Evolutionary conservation across 2,113 vertebrate species (phyloP).

Genomic region (Nothobranchius kuhntae): DNA sequence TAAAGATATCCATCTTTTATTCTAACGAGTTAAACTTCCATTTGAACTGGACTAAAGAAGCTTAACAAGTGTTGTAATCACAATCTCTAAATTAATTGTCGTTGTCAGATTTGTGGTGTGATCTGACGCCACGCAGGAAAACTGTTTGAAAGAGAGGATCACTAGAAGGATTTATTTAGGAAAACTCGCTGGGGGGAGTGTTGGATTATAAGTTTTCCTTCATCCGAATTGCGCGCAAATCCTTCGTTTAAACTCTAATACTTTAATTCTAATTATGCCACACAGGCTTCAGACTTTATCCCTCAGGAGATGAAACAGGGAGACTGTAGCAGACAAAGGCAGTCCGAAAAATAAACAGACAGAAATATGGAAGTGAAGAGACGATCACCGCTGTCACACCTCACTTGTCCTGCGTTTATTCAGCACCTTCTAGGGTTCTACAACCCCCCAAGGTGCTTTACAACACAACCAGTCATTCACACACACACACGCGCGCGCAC

Average conservation of each 20-base stretch:
- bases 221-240: slow-evolving; percentile 65
- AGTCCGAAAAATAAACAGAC: slow-evolving; percentile 10
- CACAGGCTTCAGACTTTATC: slow-evolving; percentile 60
- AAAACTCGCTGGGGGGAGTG: slow-evolving; percentile 34
- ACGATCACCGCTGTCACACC: neutral
- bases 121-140: neutral
- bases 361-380: slow-evolving; percentile 26
- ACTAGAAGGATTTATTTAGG: slow-evolving; percentile 6
- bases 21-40: neutral
- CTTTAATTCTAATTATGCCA: slow-evolving; percentile 74
- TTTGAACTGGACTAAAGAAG: neutral
- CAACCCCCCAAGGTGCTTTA: too few species aligned
- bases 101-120: neutral
- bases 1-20: neutral
- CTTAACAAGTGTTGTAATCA: too few species aligned
- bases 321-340: slow-evolving; percentile 30
- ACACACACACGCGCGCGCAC: too few species aligned
- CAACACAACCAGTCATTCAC: too few species aligned
- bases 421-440: too few species aligned
- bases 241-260: slow-evolving; percentile 69
- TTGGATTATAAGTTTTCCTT: slow-evolving; percentile 63
- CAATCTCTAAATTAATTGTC: too few species aligned
- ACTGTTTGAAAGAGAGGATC: slow-evolving; percentile 21
- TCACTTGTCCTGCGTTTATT: too few species aligned
- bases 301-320: slow-evolving; percentile 24